Evolutionary conservation across 2,797 vertebrate genomes (phyloP).

Genomic region (Loris lydekkerianus): DNA sequence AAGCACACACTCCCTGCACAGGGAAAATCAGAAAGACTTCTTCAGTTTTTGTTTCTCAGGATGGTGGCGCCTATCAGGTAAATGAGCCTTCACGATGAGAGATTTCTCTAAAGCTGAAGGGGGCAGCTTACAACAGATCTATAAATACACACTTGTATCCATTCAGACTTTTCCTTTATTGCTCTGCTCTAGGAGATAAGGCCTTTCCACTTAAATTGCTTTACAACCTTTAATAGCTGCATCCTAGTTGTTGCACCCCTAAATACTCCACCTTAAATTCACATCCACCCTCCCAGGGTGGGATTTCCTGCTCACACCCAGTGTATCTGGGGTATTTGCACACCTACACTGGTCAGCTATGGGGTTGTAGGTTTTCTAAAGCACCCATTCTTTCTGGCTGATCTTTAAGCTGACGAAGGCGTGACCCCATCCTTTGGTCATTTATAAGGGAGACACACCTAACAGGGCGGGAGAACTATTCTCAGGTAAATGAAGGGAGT

Average conservation of each 20-base stretch:
- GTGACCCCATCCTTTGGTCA: rapidly evolving
- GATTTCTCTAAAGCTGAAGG: slow-evolving; percentile 58
- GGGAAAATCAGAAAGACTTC: slow-evolving; percentile 79
- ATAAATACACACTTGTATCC: not conserved
- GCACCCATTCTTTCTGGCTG: rapidly evolving
- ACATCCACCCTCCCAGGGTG: too few species aligned
- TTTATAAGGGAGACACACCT: not conserved
- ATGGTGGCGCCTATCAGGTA: slow-evolving; percentile 75
- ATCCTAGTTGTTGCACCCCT: not conserved
- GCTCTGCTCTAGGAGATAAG: not conserved
- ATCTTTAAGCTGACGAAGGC: not conserved
- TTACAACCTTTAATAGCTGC: not conserved
- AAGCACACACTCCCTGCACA: slow-evolving; percentile 59
- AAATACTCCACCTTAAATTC: not conserved
- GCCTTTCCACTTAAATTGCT: not conserved
- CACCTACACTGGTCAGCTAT: not conserved
- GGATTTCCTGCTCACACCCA: too few species aligned
- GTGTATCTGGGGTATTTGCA: rapidly evolving
- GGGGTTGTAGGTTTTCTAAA: not conserved
- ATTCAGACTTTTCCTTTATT: not conserved
- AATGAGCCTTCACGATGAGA: slow-evolving; percentile 57
- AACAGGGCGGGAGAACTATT: not conserved
- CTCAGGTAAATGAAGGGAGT: not conserved
- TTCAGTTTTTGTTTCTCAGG: slow-evolving; percentile 83
- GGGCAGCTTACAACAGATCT: not conserved